Evolutionary conservation across 1,140 invertebrate genomes (phyloP).

Genomic region (Heliconius congener): DNA sequence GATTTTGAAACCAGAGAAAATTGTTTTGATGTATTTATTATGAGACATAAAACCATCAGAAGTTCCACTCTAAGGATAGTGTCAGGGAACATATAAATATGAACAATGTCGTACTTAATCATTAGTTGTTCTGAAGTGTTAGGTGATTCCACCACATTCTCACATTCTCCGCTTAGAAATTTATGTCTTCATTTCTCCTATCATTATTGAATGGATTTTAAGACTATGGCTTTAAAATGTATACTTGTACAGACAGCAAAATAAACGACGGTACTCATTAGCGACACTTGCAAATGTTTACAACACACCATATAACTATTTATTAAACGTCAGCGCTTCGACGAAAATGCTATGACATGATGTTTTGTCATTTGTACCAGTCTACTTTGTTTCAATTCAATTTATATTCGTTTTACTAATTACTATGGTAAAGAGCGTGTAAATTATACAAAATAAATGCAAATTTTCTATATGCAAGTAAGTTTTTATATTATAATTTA

Average conservation of each 20-base stretch:
- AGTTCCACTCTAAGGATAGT: conserved; percentile 39
- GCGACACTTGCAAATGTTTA: conserved; percentile 36
- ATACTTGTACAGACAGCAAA: conserved; percentile 30
- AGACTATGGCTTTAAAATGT: conserved; percentile 34
- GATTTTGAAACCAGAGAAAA: conserved; percentile 18
- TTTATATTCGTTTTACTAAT: conserved; percentile 7
- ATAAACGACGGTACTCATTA: conserved; percentile 29
- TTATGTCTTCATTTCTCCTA: conserved; percentile 33
- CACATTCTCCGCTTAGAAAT: conserved; percentile 15
- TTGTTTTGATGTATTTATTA: conserved; percentile 31
- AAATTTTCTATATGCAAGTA: background rate
- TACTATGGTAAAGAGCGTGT: background rate
- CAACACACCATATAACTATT: conserved; percentile 27
- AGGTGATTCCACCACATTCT: background rate
- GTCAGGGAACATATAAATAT: background rate
- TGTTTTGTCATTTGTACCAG: conserved; percentile 19
- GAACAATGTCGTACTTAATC: conserved; percentile 14
- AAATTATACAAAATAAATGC: background rate
- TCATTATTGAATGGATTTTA: conserved; percentile 37
- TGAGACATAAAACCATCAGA: conserved; percentile 16
- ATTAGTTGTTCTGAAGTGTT: conserved; percentile 22
- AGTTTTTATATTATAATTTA: background rate
- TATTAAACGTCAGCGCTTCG: conserved; percentile 29
- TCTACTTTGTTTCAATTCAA: conserved; percentile 8
- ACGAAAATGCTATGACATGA: conserved; percentile 23